phyloP scores from a whole-genome alignment of 2,113 vertebrate genomes.

The Barnardius zonarius region DNA sequence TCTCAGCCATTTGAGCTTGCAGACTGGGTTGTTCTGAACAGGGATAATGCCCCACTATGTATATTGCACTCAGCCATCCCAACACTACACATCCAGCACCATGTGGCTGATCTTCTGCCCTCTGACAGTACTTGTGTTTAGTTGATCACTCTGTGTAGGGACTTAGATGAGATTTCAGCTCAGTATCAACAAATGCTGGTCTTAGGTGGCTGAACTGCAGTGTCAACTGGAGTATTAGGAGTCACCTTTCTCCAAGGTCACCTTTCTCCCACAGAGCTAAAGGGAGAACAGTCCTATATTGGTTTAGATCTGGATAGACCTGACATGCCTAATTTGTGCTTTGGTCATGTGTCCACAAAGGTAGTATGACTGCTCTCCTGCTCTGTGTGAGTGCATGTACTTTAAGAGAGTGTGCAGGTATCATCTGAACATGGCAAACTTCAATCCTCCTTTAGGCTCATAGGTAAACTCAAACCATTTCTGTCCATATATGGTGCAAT shows the following conservation, averaged over 20 bases:
- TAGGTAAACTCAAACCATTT: neutral
- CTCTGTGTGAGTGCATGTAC: neutral
- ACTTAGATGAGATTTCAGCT: neutral
- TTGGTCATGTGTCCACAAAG: neutral
- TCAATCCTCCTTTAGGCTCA: neutral
- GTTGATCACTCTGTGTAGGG: neutral
- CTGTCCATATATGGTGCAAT: neutral
- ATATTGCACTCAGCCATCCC: neutral
- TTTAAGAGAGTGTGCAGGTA: neutral
- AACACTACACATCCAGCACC: neutral
- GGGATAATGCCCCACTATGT: neutral
- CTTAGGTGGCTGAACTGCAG: neutral
- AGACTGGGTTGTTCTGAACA: neutral
- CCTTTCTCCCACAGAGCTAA: neutral
- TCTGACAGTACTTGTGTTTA: neutral
- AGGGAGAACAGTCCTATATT: neutral
- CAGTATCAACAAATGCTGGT: neutral
- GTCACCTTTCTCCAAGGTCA: neutral
- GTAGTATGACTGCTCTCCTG: neutral
- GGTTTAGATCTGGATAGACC: neutral
- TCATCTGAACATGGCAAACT: neutral
- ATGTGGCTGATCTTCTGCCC: neutral
- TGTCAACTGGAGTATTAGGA: neutral
- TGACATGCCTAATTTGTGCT: neutral
- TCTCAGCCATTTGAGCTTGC: fast-evolving